Base-by-base conservation (phyloP, 2,113 vertebrate genomes). In the Condylura cristata region DNA sequence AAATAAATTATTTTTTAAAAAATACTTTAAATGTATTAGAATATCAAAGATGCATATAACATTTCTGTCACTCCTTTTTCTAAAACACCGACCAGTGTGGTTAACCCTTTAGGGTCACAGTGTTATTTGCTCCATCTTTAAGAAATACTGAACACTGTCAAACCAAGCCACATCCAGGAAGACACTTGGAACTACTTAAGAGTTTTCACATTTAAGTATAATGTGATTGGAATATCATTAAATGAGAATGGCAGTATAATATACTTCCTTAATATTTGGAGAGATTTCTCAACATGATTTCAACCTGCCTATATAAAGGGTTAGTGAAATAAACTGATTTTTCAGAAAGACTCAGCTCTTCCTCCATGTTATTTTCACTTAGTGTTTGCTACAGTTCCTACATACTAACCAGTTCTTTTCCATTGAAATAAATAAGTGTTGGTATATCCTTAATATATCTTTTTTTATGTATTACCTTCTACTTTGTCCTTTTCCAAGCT, bases 11-110 rank as follows among this genome's bases (percentile, higher is more conserved):
- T 12, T 51, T 51, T 51, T 51, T 51, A 34, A 16, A 28, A 17
- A 66, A 66, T 34, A 16, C 28, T 66, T 66, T n/a, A 63, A 30
- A 63, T 30, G 30, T 7, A n/a, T 7, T 65, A 51, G 61, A 48
- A 30, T 61, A 72, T 72, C 4, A 51, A 44, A 78, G 71, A 79
- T 78, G 22, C 18, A 37, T 82, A 0, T 72, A 61, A 18, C 37
- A 60, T 93, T 97, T 97, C 79, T 95, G 71, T 61, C 34, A 14
- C 5, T 78, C 9, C 66, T 78, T 86, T 1, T 71, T 86, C 0
- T 0, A 37, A 95, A 74, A 84, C 41, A 10, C 70, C 70, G 58
- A 28, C 61, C 66, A 92, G 7, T 63, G 5, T 30, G 26, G 9
- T 44, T 97, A 89, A 44, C 81, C 10, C 41, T 86, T 86, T 78